Evolutionary conservation across 2,113 vertebrate species (phyloP).

Genomic region (Regulus satrapa): DNA sequence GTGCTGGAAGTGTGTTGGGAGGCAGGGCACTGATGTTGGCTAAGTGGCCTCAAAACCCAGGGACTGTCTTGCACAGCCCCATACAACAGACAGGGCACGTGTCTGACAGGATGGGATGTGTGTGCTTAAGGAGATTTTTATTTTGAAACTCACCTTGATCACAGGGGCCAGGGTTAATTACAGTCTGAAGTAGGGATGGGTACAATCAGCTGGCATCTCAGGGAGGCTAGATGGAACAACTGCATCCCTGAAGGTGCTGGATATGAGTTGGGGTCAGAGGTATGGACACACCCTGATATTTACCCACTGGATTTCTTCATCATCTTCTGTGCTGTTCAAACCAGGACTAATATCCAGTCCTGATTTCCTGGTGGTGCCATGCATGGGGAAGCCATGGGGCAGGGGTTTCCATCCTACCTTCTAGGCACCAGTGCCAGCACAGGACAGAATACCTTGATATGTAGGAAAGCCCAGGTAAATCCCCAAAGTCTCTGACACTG

Average conservation of each 20-base stretch:
- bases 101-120: neutral
- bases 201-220: neutral
- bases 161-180: neutral
- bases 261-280: neutral
- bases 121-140: neutral
- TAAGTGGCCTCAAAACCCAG: neutral
- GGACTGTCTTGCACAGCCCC: no score
- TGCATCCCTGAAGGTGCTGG: neutral
- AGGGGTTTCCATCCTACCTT: neutral
- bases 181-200: neutral
- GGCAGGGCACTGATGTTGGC: neutral
- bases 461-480: neutral
- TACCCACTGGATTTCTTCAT: neutral
- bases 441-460: rapidly evolving
- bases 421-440: rapidly evolving
- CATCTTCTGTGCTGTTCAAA: neutral
- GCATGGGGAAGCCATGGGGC: no score
- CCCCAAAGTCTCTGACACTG: neutral
- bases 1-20: neutral
- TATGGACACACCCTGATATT: no score
- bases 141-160: neutral
- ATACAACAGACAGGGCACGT: rapidly evolving
- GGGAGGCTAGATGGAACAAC: neutral
- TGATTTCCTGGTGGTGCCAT: neutral
- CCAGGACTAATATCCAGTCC: neutral